Conservation (phyloP, 1,140 invertebrate genomes). For the Drosophila kurseongensis region DNA sequence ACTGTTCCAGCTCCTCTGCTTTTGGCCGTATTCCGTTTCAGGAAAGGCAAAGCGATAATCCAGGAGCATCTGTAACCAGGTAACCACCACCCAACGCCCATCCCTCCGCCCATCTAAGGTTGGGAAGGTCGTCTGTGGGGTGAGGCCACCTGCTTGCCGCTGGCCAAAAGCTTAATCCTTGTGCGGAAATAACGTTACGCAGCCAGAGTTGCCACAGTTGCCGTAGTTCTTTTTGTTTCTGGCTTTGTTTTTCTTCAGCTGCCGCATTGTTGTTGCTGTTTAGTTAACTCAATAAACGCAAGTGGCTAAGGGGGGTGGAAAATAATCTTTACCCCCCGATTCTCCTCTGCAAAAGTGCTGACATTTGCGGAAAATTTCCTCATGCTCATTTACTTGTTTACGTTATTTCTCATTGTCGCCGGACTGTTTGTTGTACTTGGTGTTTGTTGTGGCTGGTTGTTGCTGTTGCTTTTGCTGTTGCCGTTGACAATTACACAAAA, state of each 20-base stretch:
- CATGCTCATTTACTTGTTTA: conserved; percentile 76
- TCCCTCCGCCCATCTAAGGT: not conserved
- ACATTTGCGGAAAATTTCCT: conserved; percentile 72
- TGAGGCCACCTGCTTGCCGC: conserved; percentile 29
- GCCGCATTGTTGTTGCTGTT: conserved; percentile 58
- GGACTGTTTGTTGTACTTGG: conserved; percentile 35
- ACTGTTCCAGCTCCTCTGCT: not conserved
- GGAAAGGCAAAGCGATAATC: conserved; percentile 8
- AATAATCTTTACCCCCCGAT: conserved; percentile 56
- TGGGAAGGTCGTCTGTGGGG: conserved; percentile 9
- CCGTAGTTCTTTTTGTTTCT: conserved; percentile 27
- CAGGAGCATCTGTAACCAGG: conserved; percentile 26
- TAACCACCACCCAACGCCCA: not conserved
- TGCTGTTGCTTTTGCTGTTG: conserved; percentile 15
- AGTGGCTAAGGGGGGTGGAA: conserved; percentile 45
- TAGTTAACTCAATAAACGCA: conserved; percentile 81
- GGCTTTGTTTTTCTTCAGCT: conserved; percentile 16
- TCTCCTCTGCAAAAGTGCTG: conserved; percentile 59
- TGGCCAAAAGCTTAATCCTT: conserved; percentile 77
- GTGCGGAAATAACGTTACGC: conserved; percentile 72
- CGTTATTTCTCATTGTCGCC: conserved; percentile 72
- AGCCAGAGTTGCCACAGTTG: conserved; percentile 36
- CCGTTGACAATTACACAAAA: conserved; percentile 79
- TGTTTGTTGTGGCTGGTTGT: conserved; percentile 21
- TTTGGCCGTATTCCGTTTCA: not conserved